Percentiles rank a stretch among this genome's conserved stretches.
These are phyloP conservation scores for Aricia artaxerxes DNA, from an alignment of 2,888 invertebrate species.

Conservation along the genomic window DNA sequence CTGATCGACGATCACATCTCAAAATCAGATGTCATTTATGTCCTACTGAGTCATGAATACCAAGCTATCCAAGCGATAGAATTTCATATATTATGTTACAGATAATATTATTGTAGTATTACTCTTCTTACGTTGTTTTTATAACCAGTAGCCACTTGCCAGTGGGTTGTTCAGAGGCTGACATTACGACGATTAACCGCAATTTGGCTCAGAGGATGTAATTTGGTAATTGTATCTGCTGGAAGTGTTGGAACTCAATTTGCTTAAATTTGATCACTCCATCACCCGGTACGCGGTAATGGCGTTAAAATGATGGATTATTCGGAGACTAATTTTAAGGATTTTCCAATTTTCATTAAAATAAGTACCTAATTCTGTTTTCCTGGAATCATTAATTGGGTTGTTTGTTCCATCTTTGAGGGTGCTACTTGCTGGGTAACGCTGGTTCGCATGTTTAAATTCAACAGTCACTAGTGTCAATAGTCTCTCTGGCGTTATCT, in stretches of 20 bases:
- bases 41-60: background rate
- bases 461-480: background rate
- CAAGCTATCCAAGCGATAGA: no score
- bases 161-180: background rate
- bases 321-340: background rate
- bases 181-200: background rate
- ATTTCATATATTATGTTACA: no score
- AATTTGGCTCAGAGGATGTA: background rate
- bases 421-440: background rate
- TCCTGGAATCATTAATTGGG: background rate
- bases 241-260: background rate
- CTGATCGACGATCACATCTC: background rate
- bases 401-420: no score
- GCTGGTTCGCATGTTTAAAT: background rate
- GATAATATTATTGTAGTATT: no score
- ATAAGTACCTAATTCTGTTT: background rate
- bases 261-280: background rate
- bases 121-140: no score
- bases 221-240: background rate
- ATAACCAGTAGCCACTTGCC: no score
- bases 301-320: background rate
- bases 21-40: conserved; percentile 1
- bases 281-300: background rate
- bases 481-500: background rate
- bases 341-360: background rate